A percentile compares a stretch with the other conserved stretches of the same genome.
Conservation (phyloP, 2,797 vertebrate genomes). For the Manis crassicaudata region DNA sequence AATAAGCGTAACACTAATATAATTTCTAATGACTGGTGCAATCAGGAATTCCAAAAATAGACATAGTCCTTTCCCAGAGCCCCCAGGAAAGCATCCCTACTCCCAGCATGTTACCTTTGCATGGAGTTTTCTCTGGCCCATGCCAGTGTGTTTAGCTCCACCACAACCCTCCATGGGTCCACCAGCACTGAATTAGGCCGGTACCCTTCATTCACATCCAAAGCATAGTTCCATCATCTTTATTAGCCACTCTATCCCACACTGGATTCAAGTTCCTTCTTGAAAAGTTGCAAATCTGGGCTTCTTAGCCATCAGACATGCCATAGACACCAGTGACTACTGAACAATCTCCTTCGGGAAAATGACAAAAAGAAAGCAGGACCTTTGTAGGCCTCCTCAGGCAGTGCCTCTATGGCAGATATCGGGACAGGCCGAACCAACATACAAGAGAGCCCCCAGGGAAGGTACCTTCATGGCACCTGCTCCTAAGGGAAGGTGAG, state of each 20-base stretch:
- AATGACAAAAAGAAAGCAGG: neutral
- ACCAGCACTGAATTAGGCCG: neutral
- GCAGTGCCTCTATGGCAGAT: rapidly evolving
- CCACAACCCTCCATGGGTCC: neutral
- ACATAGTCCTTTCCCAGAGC: neutral
- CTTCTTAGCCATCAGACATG: neutral
- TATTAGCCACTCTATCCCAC: neutral
- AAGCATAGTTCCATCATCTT: neutral
- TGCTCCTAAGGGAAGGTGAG: neutral
- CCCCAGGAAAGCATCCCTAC: neutral
- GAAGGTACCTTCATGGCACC: too few relatives aligned
- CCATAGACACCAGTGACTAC: neutral
- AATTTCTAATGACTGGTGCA: neutral
- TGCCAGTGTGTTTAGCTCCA: neutral
- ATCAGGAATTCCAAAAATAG: neutral
- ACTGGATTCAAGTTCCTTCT: neutral
- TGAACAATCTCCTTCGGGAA: neutral
- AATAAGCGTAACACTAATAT: neutral
- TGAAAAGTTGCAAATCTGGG: neutral
- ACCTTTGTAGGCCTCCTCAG: neutral
- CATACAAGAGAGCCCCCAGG: neutral
- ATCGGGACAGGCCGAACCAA: neutral
- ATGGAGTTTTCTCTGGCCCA: neutral
- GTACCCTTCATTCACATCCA: neutral
- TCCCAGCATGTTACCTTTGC: neutral